Percentiles rank a stretch among this genome's conserved stretches.
Conservation (phyloP, 53 echinoderm and acorn worm genomes). For the Apostichopus leukothele region DNA sequence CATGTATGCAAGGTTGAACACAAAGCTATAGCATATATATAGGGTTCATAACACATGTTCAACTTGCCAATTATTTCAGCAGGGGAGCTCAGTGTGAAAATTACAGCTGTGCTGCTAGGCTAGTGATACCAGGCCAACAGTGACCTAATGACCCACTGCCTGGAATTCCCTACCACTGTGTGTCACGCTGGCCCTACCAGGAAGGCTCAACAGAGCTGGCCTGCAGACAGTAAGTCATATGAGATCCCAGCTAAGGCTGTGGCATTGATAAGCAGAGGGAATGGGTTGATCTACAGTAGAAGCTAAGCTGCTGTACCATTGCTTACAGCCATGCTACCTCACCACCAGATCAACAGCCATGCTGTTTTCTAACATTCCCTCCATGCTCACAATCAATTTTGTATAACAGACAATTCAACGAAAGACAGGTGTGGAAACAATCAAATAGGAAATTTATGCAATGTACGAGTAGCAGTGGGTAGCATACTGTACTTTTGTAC, state of each 20-base stretch:
- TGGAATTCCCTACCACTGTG: conserved; percentile 33
- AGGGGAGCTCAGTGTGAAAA: conserved; percentile 44
- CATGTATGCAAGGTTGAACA: no score
- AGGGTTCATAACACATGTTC: conserved; percentile 33
- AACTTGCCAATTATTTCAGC: conserved; percentile 43
- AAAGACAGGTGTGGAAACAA: conserved; percentile 20
- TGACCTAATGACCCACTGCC: conserved; percentile 45
- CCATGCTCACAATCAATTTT: conserved; percentile 27
- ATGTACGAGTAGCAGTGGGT: no score
- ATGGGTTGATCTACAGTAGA: neutral
- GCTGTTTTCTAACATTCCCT: conserved; percentile 10
- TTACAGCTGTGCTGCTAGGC: conserved; percentile 26
- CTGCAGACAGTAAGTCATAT: neutral
- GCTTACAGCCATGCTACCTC: neutral
- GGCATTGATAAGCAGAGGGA: neutral
- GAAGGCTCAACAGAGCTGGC: neutral
- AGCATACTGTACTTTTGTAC: no score
- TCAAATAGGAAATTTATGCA: no score
- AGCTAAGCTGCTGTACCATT: neutral
- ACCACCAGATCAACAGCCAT: neutral
- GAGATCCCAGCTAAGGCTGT: neutral
- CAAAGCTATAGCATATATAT: neutral
- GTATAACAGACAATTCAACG: neutral
- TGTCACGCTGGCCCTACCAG: conserved; percentile 19
- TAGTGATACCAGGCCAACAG: neutral